These are phyloP conservation scores for Cochlearius cochlearius DNA, from an alignment of 2,113 vertebrate species.

Conservation along the genomic window DNA sequence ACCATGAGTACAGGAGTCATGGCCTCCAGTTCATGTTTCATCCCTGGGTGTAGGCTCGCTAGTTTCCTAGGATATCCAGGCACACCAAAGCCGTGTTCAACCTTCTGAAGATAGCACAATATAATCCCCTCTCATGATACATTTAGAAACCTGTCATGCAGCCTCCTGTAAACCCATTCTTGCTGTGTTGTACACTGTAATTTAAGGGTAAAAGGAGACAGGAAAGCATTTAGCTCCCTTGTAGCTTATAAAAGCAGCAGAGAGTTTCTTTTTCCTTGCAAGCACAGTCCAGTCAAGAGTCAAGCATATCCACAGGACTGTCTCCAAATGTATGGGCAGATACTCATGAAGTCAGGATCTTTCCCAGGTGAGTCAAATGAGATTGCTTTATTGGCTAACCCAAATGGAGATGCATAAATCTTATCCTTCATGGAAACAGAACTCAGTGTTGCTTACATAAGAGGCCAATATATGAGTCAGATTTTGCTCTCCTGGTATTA, in stretches of 20 bases:
- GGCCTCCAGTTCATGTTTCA: neutral
- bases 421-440: neutral
- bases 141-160: neutral
- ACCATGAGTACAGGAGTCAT: neutral
- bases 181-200: fast-evolving
- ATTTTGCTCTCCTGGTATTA: conserved; percentile 50
- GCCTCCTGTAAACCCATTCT: neutral
- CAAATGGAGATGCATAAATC: neutral
- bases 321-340: neutral
- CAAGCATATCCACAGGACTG: neutral
- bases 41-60: neutral
- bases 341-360: neutral
- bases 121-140: neutral
- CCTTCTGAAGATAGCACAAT: neutral
- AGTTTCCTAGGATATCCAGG: neutral
- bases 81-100: neutral
- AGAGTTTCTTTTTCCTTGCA: neutral
- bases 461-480: neutral
- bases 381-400: neutral
- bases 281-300: neutral
- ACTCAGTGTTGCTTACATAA: neutral
- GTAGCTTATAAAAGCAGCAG: neutral
- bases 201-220: neutral
- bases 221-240: neutral
- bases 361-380: neutral